A percentile compares a stretch with the other conserved stretches of the same genome.
Conservation (phyloP, 2,113 vertebrate genomes). For the Pionites leucogaster region DNA sequence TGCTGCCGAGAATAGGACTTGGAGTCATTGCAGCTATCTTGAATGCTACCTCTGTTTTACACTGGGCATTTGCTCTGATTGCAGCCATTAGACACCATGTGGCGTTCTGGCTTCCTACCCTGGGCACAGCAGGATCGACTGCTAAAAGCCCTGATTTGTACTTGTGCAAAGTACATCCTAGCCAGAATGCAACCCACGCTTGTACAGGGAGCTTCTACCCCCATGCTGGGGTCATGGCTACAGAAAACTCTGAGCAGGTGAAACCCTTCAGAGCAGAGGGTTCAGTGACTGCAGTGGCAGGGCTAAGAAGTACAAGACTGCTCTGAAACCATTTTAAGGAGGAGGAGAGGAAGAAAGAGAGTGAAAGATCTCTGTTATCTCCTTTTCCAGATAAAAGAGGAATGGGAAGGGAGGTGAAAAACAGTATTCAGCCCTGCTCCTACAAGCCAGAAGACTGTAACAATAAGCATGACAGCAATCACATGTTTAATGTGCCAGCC, state of each 20-base stretch:
- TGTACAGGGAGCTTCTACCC: background rate
- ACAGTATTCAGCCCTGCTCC: background rate
- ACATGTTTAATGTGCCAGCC: background rate
- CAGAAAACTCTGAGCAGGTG: background rate
- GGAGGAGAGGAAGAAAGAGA: background rate
- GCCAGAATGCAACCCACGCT: background rate
- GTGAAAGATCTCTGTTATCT: background rate
- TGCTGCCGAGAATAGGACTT: background rate
- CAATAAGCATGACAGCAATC: background rate
- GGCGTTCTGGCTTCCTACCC: background rate
- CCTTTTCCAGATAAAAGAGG: background rate
- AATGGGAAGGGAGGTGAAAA: background rate
- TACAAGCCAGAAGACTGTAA: background rate
- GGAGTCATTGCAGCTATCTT: background rate
- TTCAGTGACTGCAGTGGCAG: background rate
- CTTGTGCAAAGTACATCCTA: background rate
- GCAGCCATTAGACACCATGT: background rate
- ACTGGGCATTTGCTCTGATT: background rate
- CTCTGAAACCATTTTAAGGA: background rate
- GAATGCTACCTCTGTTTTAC: background rate
- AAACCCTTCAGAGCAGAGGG: background rate
- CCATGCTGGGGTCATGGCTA: background rate
- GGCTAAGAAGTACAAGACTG: background rate
- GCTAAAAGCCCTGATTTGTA: background rate
- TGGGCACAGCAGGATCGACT: background rate